Conservation (phyloP, 2,888 invertebrate genomes). For the Trissoscelio sp. region DNA sequence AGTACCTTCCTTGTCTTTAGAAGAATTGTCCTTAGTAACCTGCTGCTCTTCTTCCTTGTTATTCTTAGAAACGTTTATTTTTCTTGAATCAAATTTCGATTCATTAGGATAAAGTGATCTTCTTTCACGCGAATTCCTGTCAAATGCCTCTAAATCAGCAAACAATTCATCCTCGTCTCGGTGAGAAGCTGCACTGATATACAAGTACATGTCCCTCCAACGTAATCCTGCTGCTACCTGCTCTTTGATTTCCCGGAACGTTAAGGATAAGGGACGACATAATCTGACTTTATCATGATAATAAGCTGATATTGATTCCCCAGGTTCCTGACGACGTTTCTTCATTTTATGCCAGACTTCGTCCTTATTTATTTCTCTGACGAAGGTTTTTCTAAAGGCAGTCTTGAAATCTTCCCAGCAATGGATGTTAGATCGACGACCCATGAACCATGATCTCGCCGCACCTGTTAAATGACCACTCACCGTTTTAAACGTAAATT, state of each 20-base stretch:
- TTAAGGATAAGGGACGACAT: slow-evolving; percentile 37
- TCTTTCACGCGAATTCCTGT: not conserved
- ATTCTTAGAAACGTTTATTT: not conserved
- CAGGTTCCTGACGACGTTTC: slow-evolving; percentile 22
- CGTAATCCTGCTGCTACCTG: slow-evolving; percentile 46
- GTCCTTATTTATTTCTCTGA: slow-evolving; percentile 38
- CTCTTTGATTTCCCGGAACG: slow-evolving; percentile 46
- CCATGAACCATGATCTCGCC: slow-evolving; percentile 21
- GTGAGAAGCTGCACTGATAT: not conserved
- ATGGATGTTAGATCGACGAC: not conserved
- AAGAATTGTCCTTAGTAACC: not conserved
- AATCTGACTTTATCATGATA: slow-evolving; percentile 55
- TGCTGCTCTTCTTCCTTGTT: not conserved
- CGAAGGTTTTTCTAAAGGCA: slow-evolving; percentile 15
- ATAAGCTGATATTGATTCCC: slow-evolving; percentile 47
- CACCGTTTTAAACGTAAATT: not conserved
- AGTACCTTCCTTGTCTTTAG: too few species aligned
- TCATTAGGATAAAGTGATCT: not conserved
- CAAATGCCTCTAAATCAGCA: slow-evolving; percentile 12
- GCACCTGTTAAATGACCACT: slow-evolving; percentile 19
- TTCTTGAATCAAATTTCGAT: not conserved
- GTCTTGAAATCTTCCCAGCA: not conserved
- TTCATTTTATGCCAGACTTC: slow-evolving; percentile 57
- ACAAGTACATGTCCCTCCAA: slow-evolving; percentile 34
- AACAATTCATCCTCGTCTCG: slow-evolving; percentile 26